phyloP scores from a whole-genome alignment of 2,888 invertebrate species.

The Eupithecia insigniata region DNA sequence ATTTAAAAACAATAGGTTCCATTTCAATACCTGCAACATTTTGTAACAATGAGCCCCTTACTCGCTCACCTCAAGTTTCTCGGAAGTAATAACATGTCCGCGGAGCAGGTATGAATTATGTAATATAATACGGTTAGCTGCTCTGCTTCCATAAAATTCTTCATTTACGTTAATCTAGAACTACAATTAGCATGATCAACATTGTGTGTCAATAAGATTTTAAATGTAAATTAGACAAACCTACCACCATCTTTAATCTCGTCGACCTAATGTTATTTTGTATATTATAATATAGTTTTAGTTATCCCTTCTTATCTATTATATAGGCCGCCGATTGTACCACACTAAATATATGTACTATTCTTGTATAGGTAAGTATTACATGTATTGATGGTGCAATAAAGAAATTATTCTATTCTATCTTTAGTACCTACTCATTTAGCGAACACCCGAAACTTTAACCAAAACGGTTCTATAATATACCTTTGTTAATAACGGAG shows the following conservation, averaged over 20 bases:
- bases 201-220: neutral
- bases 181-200: neutral
- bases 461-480: conserved; percentile 32
- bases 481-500: conserved; percentile 43
- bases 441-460: conserved; percentile 19
- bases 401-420: too few species aligned
- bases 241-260: neutral
- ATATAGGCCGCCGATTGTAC: too few species aligned
- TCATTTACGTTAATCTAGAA: conserved; percentile 9
- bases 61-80: conserved; percentile 28
- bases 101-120: conserved; percentile 21
- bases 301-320: too few species aligned
- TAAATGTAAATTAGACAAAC: neutral
- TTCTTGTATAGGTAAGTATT: too few species aligned
- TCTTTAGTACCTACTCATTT: conserved; percentile 27
- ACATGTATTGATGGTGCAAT: too few species aligned
- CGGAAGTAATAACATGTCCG: conserved; percentile 22
- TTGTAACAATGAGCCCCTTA: conserved; percentile 14
- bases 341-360: too few species aligned
- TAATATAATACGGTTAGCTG: conserved; percentile 26
- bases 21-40: conserved; percentile 8
- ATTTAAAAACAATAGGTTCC: neutral
- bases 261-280: neutral
- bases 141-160: conserved; percentile 26
- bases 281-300: conserved; percentile 3